A percentile compares a stretch with the other conserved stretches of the same genome.
Evolutionary conservation across 2,113 vertebrate genomes (phyloP).

Genomic region (Lophius piscatorius): DNA sequence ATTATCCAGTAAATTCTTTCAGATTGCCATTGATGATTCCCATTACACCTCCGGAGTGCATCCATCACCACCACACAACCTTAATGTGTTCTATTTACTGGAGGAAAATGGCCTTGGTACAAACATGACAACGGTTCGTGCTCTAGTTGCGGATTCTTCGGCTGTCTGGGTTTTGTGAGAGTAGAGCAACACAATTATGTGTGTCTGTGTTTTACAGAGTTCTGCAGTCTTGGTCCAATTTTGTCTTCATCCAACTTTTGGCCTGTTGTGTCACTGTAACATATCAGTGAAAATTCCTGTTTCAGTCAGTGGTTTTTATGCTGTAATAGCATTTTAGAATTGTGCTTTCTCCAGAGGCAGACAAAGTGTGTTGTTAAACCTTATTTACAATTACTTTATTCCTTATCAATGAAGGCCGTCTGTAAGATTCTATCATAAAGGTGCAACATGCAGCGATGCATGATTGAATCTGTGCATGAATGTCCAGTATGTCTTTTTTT

Average conservation of each 20-base stretch:
- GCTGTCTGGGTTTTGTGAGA: constrained; percentile 19
- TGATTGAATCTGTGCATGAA: neutral
- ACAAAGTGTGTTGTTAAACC: neutral
- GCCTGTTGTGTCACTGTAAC: constrained; percentile 16
- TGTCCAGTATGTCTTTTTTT: constrained; percentile 4
- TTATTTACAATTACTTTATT: constrained; percentile 14
- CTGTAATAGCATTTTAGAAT: constrained; percentile 2
- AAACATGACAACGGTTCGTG: constrained; percentile 42
- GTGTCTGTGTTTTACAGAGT: constrained; percentile 27
- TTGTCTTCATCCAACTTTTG: constrained; percentile 16
- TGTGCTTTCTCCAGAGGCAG: constrained; percentile 7
- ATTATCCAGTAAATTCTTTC: constrained; percentile 56
- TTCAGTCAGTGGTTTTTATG: neutral
- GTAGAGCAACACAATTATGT: neutral
- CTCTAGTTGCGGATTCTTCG: constrained; percentile 13
- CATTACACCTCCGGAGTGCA: constrained; percentile 46
- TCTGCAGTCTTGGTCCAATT: constrained; percentile 24
- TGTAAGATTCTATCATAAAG: neutral
- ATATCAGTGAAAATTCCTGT: neutral
- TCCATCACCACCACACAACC: constrained; percentile 35
- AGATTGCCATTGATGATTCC: constrained; percentile 61
- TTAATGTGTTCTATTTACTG: constrained; percentile 46
- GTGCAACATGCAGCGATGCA: neutral
- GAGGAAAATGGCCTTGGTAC: constrained; percentile 53
- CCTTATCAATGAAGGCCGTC: constrained; percentile 20